Conservation (phyloP, 2,888 invertebrate genomes). For the Drosophila demipolita region DNA sequence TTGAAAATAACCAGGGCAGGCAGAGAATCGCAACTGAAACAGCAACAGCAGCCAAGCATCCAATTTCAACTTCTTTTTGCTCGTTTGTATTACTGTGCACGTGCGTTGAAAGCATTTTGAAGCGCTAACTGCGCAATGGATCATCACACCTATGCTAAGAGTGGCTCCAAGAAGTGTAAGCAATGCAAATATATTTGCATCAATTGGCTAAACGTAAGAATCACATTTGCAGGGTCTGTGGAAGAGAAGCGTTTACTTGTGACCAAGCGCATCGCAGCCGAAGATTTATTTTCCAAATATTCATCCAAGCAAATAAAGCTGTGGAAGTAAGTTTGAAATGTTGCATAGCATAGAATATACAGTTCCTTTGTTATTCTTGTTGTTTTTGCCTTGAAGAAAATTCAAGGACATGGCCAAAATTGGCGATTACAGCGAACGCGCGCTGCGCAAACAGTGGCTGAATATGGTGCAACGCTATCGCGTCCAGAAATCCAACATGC, state of each 20-base stretch:
- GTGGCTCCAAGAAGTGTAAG: conserved; percentile 81
- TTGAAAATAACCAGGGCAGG: conserved; percentile 39
- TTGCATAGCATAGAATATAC: not conserved
- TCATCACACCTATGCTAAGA: conserved; percentile 83
- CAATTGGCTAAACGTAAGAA: not conserved
- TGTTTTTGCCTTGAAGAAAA: conserved; percentile 54
- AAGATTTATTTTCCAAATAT: conserved; percentile 78
- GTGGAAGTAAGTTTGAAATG: conserved; percentile 78
- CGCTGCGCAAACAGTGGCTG: conserved; percentile 83
- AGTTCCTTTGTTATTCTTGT: not conserved
- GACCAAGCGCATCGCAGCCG: conserved; percentile 78
- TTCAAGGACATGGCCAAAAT: conserved; percentile 76
- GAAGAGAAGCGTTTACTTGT: conserved; percentile 82
- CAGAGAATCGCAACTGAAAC: conserved; percentile 1
- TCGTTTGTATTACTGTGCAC: conserved; percentile 46
- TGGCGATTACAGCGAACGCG: conserved; percentile 79
- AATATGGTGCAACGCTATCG: conserved; percentile 82
- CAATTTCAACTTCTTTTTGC: conserved; percentile 35
- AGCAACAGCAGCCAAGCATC: conserved; percentile 37
- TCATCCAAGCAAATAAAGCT: conserved; percentile 75
- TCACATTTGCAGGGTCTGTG: conserved; percentile 74
- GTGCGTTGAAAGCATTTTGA: conserved; percentile 43
- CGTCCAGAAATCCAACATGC: conserved; percentile 76
- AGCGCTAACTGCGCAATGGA: conserved; percentile 69
- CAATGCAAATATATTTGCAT: conserved; percentile 9